Evolutionary conservation across 2,113 vertebrate species (phyloP).

Genomic region (Gasterosteus aculeatus): DNA sequence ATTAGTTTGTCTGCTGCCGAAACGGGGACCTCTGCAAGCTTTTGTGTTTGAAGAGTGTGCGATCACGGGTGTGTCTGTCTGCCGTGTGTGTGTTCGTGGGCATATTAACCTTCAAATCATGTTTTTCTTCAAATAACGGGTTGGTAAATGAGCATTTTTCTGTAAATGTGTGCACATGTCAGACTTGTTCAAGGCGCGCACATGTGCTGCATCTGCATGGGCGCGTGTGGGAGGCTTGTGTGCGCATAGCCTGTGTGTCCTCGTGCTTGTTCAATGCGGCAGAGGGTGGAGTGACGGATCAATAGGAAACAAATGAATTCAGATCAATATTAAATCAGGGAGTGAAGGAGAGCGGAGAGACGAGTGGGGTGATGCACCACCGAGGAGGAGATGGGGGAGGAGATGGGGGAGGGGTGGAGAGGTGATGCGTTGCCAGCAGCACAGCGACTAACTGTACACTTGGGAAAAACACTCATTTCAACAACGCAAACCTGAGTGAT

Average conservation of each 20-base stretch:
- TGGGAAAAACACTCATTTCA: constrained; percentile 63
- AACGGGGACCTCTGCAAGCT: constrained; percentile 47
- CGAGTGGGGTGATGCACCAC: constrained; percentile 63
- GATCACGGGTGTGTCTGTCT: constrained; percentile 34
- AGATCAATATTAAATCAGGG: constrained; percentile 76
- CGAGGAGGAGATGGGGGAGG: constrained; percentile 30
- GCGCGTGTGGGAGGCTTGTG: constrained; percentile 42
- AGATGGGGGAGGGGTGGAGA: constrained; percentile 20
- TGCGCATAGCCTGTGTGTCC: constrained; percentile 57
- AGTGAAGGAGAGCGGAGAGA: constrained; percentile 74
- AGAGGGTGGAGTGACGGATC: constrained; percentile 80
- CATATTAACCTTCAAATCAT: constrained; percentile 47
- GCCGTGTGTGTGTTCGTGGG: constrained; percentile 9
- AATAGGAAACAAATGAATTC: constrained; percentile 83
- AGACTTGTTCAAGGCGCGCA: constrained; percentile 4
- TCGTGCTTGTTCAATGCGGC: constrained; percentile 82
- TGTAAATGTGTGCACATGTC: neutral
- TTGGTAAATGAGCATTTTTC: constrained; percentile 28
- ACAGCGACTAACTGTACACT: constrained; percentile 62
- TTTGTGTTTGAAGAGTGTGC: constrained; percentile 34
- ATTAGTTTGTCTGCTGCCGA: constrained; percentile 62
- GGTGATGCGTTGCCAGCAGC: constrained; percentile 63
- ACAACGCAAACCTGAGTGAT: constrained; percentile 50
- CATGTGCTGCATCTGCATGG: constrained; percentile 30
- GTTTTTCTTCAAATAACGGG: constrained; percentile 1